Evolutionary conservation across 2,888 invertebrate genomes (phyloP).

Genomic region (Noctua janthe): DNA sequence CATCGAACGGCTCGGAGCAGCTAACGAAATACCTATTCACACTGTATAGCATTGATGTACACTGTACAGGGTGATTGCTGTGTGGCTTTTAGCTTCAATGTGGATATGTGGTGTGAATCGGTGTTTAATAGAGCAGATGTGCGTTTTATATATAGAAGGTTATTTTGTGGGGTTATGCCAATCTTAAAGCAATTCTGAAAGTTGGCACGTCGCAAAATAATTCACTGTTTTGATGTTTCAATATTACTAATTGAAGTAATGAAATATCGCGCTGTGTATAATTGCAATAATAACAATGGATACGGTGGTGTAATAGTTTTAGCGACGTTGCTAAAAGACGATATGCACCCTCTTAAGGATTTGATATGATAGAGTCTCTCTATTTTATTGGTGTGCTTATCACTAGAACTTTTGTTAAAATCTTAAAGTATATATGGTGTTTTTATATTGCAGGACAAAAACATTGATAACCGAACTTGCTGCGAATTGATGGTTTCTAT

Average conservation of each 20-base stretch:
- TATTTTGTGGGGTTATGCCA: background rate
- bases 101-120: background rate
- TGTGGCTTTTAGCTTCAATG: background rate
- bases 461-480: background rate
- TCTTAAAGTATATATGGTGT: background rate
- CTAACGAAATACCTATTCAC: slow-evolving; percentile 16
- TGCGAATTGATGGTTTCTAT: background rate
- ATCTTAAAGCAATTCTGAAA: background rate
- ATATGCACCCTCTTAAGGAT: background rate
- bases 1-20: background rate
- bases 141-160: background rate
- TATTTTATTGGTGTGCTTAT: background rate
- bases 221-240: background rate
- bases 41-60: slow-evolving; percentile 1
- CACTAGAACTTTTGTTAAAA: background rate
- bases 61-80: background rate
- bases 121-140: background rate
- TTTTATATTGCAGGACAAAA: background rate
- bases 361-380: background rate
- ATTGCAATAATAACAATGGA: background rate
- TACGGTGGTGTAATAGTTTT: background rate
- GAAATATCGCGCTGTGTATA: background rate
- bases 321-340: background rate
- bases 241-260: background rate
- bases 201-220: background rate